Evolutionary conservation across 2,113 vertebrate genomes (phyloP).

Genomic region (Enhydra lutris): DNA sequence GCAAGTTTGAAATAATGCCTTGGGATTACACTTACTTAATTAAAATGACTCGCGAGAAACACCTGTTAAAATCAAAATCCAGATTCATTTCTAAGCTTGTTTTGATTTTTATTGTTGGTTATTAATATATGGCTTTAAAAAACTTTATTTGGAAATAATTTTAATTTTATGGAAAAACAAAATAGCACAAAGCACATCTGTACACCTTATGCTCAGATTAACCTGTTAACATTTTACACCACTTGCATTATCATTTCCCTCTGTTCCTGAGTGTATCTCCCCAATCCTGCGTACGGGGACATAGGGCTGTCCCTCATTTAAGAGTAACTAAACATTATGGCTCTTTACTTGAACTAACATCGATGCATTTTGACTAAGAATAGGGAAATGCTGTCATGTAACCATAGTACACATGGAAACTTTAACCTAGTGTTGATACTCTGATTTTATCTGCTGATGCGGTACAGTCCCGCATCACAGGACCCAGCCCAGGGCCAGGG

Average conservation of each 20-base stretch:
- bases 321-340: neutral
- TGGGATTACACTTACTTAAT: slow-evolving; percentile 26
- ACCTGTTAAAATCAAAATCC: neutral
- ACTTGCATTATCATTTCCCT: neutral
- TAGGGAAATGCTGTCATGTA: neutral
- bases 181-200: neutral
- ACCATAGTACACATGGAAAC: neutral
- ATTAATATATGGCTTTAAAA: neutral
- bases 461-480: rapidly evolving
- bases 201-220: neutral
- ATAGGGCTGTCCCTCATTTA: neutral
- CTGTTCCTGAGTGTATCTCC: neutral
- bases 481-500: neutral
- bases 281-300: rapidly evolving
- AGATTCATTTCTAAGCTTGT: neutral
- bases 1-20: slow-evolving; percentile 30
- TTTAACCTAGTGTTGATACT: neutral
- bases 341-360: neutral
- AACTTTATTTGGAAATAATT: neutral
- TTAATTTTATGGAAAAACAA: neutral
- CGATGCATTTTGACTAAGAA: neutral
- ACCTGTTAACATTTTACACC: neutral
- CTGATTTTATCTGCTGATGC: neutral
- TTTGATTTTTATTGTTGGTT: neutral
- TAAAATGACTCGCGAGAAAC: neutral